Evolutionary conservation across 2,797 vertebrate species (phyloP).

Genomic region (Botia almorhae): DNA sequence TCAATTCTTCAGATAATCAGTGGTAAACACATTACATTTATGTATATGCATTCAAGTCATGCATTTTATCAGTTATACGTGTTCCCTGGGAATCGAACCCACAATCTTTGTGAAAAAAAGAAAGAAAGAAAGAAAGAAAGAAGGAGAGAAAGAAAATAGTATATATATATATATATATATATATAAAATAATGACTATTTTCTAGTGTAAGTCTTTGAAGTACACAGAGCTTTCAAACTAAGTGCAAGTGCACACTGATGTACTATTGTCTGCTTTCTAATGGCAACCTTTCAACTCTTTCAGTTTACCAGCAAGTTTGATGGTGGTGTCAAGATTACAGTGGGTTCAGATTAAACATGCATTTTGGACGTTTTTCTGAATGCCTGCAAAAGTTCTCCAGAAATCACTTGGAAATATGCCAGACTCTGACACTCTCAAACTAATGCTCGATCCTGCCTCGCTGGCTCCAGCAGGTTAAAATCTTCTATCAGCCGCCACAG

Average conservation of each 20-base stretch:
- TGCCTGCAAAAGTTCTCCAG: not conserved
- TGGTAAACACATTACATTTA: no score
- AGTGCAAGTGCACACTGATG: not conserved
- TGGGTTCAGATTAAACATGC: no score
- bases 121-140: not conserved
- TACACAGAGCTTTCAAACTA: not conserved
- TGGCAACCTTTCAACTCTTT: not conserved
- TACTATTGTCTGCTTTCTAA: not conserved
- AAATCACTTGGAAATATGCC: not conserved
- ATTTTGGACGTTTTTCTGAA: not conserved
- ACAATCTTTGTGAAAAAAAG: no score
- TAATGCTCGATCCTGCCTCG: not conserved
- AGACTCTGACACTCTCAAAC: not conserved
- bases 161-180: no score
- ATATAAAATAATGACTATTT: not conserved
- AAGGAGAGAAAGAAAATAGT: not conserved
- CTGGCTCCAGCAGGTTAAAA: not conserved
- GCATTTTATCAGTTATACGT: no score
- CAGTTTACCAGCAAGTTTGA: not conserved
- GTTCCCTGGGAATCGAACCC: no score
- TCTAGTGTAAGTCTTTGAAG: not conserved
- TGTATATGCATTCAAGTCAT: no score
- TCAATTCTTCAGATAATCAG: not conserved
- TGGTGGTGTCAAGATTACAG: not conserved
- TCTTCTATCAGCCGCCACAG: slow-evolving; percentile 20